These are phyloP conservation scores for Thaumetopoea pityocampa DNA, from an alignment of 1,140 invertebrate species.

Conservation along the genomic window DNA sequence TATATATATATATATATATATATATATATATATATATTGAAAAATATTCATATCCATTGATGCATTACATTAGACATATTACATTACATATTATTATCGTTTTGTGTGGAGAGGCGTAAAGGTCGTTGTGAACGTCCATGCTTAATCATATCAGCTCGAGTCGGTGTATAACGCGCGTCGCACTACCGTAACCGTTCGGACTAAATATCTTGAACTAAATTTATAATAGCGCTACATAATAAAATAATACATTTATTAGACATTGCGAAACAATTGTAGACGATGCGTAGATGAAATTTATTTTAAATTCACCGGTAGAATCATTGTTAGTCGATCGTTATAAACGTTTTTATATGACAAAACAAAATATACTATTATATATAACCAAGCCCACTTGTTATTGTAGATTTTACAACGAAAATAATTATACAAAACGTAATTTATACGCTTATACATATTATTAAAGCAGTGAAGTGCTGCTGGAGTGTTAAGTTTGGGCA, in stretches of 20 bases:
- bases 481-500: slow-evolving; percentile 15
- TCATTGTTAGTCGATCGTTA: no score
- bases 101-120: neutral
- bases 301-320: slow-evolving; percentile 14
- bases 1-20: slow-evolving; percentile 2
- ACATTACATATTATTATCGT: slow-evolving; percentile 2
- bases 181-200: slow-evolving; percentile 27
- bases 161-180: slow-evolving; percentile 18
- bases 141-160: slow-evolving; percentile 26
- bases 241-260: slow-evolving; percentile 30
- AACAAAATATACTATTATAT: slow-evolving; percentile 12
- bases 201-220: slow-evolving; percentile 8
- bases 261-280: slow-evolving; percentile 28
- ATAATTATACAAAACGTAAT: slow-evolving; percentile 37
- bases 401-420: slow-evolving; percentile 64
- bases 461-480: slow-evolving; percentile 11
- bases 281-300: slow-evolving; percentile 28
- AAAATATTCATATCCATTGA: slow-evolving; percentile 6
- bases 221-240: slow-evolving; percentile 13
- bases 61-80: neutral
- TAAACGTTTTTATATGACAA: slow-evolving; percentile 22
- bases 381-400: slow-evolving; percentile 39
- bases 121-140: slow-evolving; percentile 23
- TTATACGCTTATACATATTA: slow-evolving; percentile 18
- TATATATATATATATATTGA: no score